phyloP scores from a whole-genome alignment of 2,888 invertebrate genomes.

The Hoplodrina ambigua region DNA sequence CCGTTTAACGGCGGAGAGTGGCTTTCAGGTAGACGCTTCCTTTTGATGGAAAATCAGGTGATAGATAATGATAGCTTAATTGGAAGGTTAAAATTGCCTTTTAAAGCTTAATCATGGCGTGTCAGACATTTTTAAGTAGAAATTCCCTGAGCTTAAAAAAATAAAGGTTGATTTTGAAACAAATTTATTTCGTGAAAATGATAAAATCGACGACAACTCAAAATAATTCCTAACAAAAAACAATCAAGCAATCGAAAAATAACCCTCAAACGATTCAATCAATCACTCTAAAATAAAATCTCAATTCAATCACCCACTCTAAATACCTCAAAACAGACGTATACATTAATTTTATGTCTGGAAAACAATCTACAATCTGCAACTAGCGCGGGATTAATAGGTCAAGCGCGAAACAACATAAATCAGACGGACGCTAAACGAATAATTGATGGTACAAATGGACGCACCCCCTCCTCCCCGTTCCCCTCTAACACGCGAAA shows the following conservation, averaged over 20 bases:
- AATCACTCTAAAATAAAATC: not conserved
- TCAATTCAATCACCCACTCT: conserved; percentile 13
- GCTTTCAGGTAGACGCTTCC: conserved; percentile 51
- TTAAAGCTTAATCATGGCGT: not conserved
- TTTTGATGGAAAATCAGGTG: conserved; percentile 54
- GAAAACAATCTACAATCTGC: conserved; percentile 65
- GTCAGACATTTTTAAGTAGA: not conserved
- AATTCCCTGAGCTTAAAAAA: not conserved
- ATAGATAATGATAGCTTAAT: conserved; percentile 49
- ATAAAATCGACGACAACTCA: not conserved
- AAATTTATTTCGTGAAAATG: not conserved
- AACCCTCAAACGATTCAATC: not conserved
- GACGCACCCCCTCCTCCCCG: conserved; percentile 58
- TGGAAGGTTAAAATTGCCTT: conserved; percentile 25
- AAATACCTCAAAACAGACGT: conserved; percentile 28
- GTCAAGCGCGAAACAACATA: conserved; percentile 73
- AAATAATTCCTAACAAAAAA: not conserved
- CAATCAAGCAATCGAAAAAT: not conserved
- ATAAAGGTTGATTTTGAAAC: not conserved
- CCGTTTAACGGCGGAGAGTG: conserved; percentile 70
- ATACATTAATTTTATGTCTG: conserved; percentile 68
- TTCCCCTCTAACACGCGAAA: conserved; percentile 53
- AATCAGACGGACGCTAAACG: conserved; percentile 78
- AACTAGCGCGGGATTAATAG: conserved; percentile 75
- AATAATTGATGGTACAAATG: conserved; percentile 86